These are phyloP conservation scores for Actinostola sp. DNA, from an alignment of 92 coral and sea anemone genomes.

Conservation along the genomic window DNA sequence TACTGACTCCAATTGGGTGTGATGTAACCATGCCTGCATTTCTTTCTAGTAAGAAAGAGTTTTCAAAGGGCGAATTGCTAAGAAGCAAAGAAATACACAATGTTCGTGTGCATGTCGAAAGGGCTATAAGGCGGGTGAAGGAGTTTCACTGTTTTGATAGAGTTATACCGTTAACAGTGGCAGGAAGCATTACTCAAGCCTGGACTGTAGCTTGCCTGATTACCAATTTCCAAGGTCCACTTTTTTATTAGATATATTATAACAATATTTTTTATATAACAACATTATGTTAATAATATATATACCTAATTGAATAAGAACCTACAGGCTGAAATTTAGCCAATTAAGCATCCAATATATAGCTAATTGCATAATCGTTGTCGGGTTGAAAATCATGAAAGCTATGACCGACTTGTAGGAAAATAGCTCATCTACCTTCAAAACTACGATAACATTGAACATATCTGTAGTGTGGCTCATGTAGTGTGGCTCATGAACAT, in stretches of 20 bases:
- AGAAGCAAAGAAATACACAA: slow-evolving; percentile 57
- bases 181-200: slow-evolving; percentile 54
- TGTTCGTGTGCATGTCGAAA: slow-evolving; percentile 53
- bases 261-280: too few species aligned
- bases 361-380: too few species aligned
- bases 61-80: slow-evolving; percentile 53
- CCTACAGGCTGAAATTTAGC: not conserved
- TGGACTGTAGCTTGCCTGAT: slow-evolving; percentile 68
- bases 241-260: slow-evolving; percentile 31
- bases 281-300: not conserved
- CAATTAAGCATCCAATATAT: too few species aligned
- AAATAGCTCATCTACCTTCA: too few species aligned
- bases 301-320: not conserved
- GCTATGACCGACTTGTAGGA: too few species aligned
- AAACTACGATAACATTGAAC: too few species aligned
- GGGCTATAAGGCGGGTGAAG: slow-evolving; percentile 52
- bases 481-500: too few species aligned
- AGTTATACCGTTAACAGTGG: slow-evolving; percentile 53
- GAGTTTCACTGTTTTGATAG: slow-evolving; percentile 64
- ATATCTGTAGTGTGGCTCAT: too few species aligned
- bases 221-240: slow-evolving; percentile 53
- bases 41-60: slow-evolving; percentile 39
- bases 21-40: slow-evolving; percentile 57
- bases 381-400: too few species aligned
- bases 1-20: slow-evolving; percentile 45